Conservation (phyloP, 1,140 invertebrate genomes). For the Bemisia tabaci region DNA sequence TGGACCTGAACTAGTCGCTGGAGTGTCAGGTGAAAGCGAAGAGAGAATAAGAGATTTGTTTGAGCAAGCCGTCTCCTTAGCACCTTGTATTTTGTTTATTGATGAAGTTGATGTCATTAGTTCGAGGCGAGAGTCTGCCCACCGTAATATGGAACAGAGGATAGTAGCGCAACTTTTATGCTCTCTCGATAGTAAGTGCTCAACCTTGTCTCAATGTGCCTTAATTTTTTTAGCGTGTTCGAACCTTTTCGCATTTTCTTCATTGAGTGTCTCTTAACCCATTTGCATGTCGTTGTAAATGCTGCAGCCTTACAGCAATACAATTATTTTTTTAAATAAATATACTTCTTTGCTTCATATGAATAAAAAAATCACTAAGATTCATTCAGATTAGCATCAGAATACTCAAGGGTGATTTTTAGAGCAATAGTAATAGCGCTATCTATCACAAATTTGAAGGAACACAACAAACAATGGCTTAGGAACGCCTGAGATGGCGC, state of each 20-base stretch:
- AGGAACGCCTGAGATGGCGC: too few relatives aligned
- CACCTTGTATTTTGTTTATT: conserved; percentile 81
- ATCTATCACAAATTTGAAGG: too few relatives aligned
- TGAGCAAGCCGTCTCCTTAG: conserved; percentile 54
- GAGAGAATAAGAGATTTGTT: conserved; percentile 82
- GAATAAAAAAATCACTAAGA: too few relatives aligned
- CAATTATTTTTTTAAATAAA: conserved; percentile 1
- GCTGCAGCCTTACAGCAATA: not conserved
- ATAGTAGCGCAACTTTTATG: conserved; percentile 85
- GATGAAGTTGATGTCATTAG: conserved; percentile 89
- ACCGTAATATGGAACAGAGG: conserved; percentile 87
- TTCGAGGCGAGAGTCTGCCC: conserved; percentile 69
- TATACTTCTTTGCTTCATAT: too few relatives aligned
- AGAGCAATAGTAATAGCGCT: too few relatives aligned
- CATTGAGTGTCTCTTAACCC: not conserved
- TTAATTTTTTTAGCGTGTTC: conserved; percentile 1
- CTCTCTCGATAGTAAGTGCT: conserved; percentile 61
- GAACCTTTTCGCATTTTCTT: not conserved
- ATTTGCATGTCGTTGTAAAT: not conserved
- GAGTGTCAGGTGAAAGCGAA: conserved; percentile 91
- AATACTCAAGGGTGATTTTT: too few relatives aligned
- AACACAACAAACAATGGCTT: too few relatives aligned
- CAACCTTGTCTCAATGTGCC: not conserved
- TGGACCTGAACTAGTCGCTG: conserved; percentile 84
- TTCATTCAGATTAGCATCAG: too few relatives aligned